Percentiles rank a stretch among this genome's conserved stretches.
Evolutionary conservation across 2,113 vertebrate species (phyloP).

Genomic region (Channa maculata): DNA sequence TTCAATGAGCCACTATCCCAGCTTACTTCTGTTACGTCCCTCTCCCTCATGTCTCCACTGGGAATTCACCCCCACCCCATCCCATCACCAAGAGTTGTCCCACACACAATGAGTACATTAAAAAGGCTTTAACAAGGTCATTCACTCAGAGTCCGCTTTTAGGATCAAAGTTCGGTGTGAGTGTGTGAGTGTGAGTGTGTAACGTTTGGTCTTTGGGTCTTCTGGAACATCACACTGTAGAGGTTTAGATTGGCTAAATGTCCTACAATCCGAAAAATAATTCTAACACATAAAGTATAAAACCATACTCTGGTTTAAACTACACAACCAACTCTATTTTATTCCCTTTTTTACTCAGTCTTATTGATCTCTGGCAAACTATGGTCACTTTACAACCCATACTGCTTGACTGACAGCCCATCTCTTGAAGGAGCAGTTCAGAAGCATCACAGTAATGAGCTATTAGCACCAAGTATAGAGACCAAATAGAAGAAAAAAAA

Average conservation of each 20-base stretch:
- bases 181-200: constrained; percentile 15
- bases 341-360: neutral
- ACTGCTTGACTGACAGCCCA: neutral
- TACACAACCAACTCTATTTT: neutral
- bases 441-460: neutral
- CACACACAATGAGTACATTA: constrained; percentile 72
- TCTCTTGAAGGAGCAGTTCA: neutral
- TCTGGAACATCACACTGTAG: constrained; percentile 12
- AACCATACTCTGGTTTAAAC: no score
- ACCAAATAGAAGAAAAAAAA: constrained; percentile 8
- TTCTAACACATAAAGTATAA: no score
- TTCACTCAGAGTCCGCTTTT: constrained; percentile 49
- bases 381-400: neutral
- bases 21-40: neutral
- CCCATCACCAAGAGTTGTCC: constrained; percentile 45
- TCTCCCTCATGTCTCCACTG: constrained; percentile 23
- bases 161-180: constrained; percentile 45
- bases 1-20: constrained; percentile 30
- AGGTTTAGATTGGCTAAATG: constrained; percentile 9
- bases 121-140: constrained; percentile 71
- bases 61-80: constrained; percentile 17
- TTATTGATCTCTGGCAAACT: neutral
- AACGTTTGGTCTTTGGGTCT: constrained; percentile 31
- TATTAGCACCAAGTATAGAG: neutral
- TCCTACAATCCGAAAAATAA: constrained; percentile 38